Base-by-base conservation (phyloP, 2,888 invertebrate species). In the Acronicta psi region DNA sequence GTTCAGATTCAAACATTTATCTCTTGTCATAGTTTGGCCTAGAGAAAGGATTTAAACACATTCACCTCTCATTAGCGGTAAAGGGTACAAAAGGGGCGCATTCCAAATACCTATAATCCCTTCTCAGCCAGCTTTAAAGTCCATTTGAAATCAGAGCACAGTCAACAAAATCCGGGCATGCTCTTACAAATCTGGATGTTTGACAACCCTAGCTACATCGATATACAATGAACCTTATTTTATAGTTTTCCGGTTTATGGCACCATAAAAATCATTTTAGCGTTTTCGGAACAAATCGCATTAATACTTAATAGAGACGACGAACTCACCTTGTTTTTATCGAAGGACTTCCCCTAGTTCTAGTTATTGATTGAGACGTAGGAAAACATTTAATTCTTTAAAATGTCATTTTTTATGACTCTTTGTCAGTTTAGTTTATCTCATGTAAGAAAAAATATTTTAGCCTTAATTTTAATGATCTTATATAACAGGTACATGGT, bases 221-320 rank as follows among this genome's bases (percentile, higher is more conserved):
- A 50, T 37, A 64, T 57, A 73, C 69, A 78, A 68, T 74, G 67
- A 73, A 72, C 60, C 63, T 65, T 65, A 62, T 80, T 76, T 71
- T 66, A 57, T 73, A 46, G 52, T 57, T 68, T 68, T 54, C 58
- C 50, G 53, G 59, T 82, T 83, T 79, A 79, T 73, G 70, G 59
- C 51, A 49, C 68, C 67, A 71, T 84, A 81, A 82, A 82, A 75
- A 62, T 67, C 59, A 71, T 68, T 69, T 81, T 60, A 68, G 66
- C 64, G 63, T 67, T 59, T 63, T 51, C 50, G 45, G 67, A 67
- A 71, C 71, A 75, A 74, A 76, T 66, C 58, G 47, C 47, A 50
- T 55, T 60, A 47, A 59, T 59, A 56, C 50, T 34, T 34, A 34
- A 34, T 34, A 16, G 37, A 59, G 47, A 45, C 62, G 60, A 59